Percentiles rank a stretch among this genome's conserved stretches.
Conservation (phyloP, 2,113 vertebrate genomes). For the Tricholaema leucomelas region DNA sequence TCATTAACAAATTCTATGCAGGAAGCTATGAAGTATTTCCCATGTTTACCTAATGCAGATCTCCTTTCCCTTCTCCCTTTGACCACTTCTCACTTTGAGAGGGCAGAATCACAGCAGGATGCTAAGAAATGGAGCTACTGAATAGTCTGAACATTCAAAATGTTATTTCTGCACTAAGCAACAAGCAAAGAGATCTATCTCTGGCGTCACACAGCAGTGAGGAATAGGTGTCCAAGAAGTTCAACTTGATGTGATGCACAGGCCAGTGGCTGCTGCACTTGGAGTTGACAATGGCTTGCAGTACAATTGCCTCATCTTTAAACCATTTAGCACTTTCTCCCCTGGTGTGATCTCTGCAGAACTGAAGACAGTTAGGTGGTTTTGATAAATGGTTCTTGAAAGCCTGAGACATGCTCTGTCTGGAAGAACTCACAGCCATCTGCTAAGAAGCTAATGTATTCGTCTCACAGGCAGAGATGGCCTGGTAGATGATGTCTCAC, state of each 20-base stretch:
- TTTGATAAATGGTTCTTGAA: slow-evolving; percentile 33
- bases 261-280: background rate
- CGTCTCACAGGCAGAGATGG: background rate
- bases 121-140: background rate
- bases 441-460: slow-evolving; percentile 37
- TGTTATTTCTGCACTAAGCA: background rate
- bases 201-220: background rate
- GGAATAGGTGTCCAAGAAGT: background rate
- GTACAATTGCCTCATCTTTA: background rate
- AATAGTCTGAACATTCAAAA: background rate
- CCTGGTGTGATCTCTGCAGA: background rate
- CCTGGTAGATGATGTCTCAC: background rate
- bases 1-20: background rate
- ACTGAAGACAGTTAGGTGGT: slow-evolving; percentile 2
- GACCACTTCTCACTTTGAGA: background rate
- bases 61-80: background rate
- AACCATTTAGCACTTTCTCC: background rate
- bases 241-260: fast-evolving
- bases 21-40: background rate
- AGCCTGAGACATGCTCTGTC: slow-evolving; percentile 8
- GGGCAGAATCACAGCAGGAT: background rate
- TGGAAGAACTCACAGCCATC: slow-evolving; percentile 47
- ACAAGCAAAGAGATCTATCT: background rate
- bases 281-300: background rate
- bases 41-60: background rate